phyloP scores from a whole-genome alignment of 1,140 invertebrate species.

The Nymphalis io region DNA sequence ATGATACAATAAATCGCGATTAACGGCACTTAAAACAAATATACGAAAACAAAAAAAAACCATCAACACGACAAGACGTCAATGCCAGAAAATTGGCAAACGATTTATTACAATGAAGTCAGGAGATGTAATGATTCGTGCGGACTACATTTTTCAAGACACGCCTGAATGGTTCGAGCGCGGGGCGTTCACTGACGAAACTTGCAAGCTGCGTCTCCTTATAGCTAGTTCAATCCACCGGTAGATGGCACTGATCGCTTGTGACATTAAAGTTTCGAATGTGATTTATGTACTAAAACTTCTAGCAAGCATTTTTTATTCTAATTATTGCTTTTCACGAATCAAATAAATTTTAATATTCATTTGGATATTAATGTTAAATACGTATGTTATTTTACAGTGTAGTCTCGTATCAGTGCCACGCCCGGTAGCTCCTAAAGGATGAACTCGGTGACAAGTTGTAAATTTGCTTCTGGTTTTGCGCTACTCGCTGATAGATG shows the following conservation, averaged over 20 bases:
- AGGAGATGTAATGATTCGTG: slow-evolving; percentile 42
- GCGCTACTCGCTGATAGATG: not conserved
- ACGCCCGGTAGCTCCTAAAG: not conserved
- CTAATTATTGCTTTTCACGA: too few relatives aligned
- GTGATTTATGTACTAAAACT: not conserved
- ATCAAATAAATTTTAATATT: too few relatives aligned
- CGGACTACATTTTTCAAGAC: slow-evolving; percentile 46
- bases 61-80: slow-evolving; percentile 35
- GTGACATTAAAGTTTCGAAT: not conserved
- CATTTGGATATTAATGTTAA: too few relatives aligned
- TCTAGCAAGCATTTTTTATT: too few relatives aligned
- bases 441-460: not conserved
- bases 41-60: slow-evolving; percentile 18
- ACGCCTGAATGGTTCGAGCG: slow-evolving; percentile 42
- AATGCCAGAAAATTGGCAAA: slow-evolving; percentile 33
- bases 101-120: slow-evolving; percentile 48
- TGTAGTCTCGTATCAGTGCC: not conserved
- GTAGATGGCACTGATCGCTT: slow-evolving; percentile 37
- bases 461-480: not conserved
- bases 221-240: slow-evolving; percentile 19
- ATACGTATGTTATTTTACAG: too few relatives aligned
- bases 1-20: not conserved
- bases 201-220: slow-evolving; percentile 24
- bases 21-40: slow-evolving; percentile 10
- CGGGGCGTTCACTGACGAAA: slow-evolving; percentile 31